phyloP scores from a whole-genome alignment of 1,140 invertebrate species.

The Meloidogyne chitwoodi region DNA sequence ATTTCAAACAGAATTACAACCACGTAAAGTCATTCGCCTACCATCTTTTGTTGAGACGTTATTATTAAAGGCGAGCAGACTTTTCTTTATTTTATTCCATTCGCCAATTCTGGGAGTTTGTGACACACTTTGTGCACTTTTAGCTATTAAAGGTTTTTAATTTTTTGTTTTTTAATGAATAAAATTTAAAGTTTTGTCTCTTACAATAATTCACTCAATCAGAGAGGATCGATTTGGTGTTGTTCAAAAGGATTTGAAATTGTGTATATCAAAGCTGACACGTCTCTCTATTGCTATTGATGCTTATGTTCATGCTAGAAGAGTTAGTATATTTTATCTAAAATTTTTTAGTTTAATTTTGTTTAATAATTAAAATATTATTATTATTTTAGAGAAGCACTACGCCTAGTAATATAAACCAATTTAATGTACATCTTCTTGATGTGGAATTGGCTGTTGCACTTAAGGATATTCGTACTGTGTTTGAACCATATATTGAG shows the following conservation, averaged over 20 bases:
- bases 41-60: not conserved
- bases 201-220: slow-evolving; percentile 9
- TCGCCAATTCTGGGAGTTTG: slow-evolving; percentile 15
- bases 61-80: not conserved
- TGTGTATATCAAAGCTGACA: slow-evolving; percentile 17
- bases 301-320: slow-evolving; percentile 21
- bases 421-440: slow-evolving; percentile 2
- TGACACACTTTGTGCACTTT: slow-evolving; percentile 8
- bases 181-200: not conserved
- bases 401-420: not conserved
- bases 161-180: not conserved
- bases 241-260: slow-evolving; percentile 24
- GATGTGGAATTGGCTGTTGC: slow-evolving; percentile 16
- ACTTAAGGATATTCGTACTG: slow-evolving; percentile 12
- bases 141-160: slow-evolving; percentile 13
- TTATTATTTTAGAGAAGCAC: slow-evolving; percentile 10
- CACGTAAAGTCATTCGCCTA: slow-evolving; percentile 5
- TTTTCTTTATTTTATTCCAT: not conserved
- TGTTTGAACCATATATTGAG: slow-evolving; percentile 5
- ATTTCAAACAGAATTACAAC: not conserved
- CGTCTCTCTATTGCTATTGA: slow-evolving; percentile 27
- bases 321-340: slow-evolving; percentile 2
- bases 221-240: slow-evolving; percentile 26
- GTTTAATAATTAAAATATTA: not conserved
- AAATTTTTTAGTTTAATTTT: not conserved